Evolutionary conservation across 2,113 vertebrate genomes (phyloP).

Genomic region (Callithrix jacchus): DNA sequence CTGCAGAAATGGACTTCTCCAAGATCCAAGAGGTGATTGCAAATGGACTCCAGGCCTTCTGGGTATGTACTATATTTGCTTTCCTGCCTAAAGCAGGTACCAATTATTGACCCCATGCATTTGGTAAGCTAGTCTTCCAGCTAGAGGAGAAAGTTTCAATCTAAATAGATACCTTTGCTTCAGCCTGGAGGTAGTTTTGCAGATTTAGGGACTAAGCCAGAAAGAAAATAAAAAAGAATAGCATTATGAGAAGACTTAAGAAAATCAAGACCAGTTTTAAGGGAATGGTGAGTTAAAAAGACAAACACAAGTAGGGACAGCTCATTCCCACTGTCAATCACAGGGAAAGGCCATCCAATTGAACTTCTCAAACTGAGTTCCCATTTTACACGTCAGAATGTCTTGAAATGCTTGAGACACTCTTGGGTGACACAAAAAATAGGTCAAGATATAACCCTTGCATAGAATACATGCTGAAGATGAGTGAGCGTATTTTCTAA

Average conservation of each 20-base stretch:
- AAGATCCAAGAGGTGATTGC: no score
- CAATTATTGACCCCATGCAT: background rate
- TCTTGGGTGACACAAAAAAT: background rate
- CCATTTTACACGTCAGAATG: background rate
- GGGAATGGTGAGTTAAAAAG: background rate
- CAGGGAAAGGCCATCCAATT: no score
- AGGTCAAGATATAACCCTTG: no score
- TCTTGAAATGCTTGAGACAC: background rate
- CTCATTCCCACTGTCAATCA: background rate
- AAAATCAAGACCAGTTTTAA: background rate
- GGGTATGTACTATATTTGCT: fast-evolving
- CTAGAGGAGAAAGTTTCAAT: background rate
- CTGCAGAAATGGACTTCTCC: background rate
- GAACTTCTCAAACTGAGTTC: background rate
- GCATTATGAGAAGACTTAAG: background rate
- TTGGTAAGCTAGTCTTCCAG: background rate
- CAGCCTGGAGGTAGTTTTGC: background rate
- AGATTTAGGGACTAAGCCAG: background rate
- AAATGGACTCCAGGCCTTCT: background rate
- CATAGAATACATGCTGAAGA: fast-evolving
- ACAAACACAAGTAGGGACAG: background rate
- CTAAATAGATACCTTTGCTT: background rate
- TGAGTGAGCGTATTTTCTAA: background rate
- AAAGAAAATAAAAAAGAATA: background rate
- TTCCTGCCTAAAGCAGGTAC: background rate